Evolutionary conservation across 2,113 vertebrate genomes (phyloP).

Genomic region (Rhizomys pruinosus): DNA sequence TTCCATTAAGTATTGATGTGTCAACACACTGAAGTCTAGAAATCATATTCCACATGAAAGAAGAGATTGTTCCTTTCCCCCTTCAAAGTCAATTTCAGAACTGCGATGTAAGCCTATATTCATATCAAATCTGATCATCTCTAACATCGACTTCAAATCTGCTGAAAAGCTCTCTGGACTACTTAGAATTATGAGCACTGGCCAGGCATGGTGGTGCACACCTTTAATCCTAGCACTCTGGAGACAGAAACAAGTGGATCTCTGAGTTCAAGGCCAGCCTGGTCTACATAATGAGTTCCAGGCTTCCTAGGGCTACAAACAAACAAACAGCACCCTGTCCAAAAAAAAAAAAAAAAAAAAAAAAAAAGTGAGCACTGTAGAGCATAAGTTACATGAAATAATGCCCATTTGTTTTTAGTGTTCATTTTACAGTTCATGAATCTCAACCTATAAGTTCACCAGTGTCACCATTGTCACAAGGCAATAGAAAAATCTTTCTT

Average conservation of each 20-base stretch:
- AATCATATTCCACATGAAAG: background rate
- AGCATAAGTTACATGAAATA: background rate
- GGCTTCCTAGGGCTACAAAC: too few species aligned
- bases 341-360: too few species aligned
- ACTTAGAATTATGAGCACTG: background rate
- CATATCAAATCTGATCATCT: background rate
- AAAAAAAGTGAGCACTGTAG: background rate
- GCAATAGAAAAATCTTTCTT: background rate
- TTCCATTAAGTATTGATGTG: background rate
- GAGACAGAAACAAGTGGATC: too few species aligned
- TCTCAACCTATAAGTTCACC: background rate
- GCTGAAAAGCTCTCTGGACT: background rate
- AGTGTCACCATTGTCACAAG: background rate
- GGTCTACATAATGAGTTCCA: too few species aligned
- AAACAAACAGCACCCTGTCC: too few species aligned
- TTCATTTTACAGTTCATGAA: background rate
- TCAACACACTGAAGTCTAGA: conserved; percentile 1
- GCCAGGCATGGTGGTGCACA: too few species aligned
- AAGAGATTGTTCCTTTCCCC: background rate
- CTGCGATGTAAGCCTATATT: background rate
- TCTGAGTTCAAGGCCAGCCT: too few species aligned
- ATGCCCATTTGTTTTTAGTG: background rate
- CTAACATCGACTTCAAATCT: background rate
- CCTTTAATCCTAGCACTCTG: too few species aligned
- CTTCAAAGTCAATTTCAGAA: background rate